These are phyloP conservation scores for Cryptophagus acutangulus DNA, from an alignment of 2,888 invertebrate species.

Conservation along the genomic window DNA sequence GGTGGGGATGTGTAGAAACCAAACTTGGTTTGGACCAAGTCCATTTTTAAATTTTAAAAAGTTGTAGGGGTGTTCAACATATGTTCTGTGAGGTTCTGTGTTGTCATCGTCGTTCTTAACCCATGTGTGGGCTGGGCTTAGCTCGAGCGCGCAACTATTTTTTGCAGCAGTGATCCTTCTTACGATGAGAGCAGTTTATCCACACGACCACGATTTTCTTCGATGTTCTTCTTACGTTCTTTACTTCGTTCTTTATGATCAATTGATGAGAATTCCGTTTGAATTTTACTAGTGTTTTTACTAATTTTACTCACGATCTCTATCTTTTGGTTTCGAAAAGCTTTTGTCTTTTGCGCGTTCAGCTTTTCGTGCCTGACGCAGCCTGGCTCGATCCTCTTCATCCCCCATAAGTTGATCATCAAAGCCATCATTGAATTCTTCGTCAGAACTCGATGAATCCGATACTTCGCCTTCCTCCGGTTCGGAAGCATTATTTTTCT, in stretches of 20 bases:
- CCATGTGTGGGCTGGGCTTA: too few species aligned
- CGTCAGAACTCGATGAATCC: slow-evolving; percentile 61
- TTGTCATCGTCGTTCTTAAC: too few species aligned
- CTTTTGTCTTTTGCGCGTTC: slow-evolving; percentile 59
- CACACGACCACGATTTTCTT: slow-evolving; percentile 70
- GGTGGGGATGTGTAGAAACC: too few species aligned
- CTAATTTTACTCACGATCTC: slow-evolving; percentile 58
- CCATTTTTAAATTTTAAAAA: too few species aligned
- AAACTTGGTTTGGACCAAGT: too few species aligned
- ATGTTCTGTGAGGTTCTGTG: too few species aligned
- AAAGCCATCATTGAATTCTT: slow-evolving; percentile 93
- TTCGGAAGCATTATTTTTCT: slow-evolving; percentile 57
- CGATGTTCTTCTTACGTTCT: slow-evolving; percentile 86
- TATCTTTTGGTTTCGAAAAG: slow-evolving; percentile 67
- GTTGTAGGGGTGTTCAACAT: too few species aligned
- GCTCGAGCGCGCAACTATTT: too few species aligned
- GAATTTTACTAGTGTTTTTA: slow-evolving; percentile 44
- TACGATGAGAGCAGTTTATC: too few species aligned
- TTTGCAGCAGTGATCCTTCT: too few species aligned
- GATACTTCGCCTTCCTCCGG: slow-evolving; percentile 89
- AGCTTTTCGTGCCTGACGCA: slow-evolving; percentile 75
- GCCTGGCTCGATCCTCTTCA: slow-evolving; percentile 84
- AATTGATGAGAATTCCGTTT: slow-evolving; percentile 48
- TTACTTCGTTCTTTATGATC: slow-evolving; percentile 76
- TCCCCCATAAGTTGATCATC: slow-evolving; percentile 97